These are phyloP conservation scores for Cathartes aura DNA, from an alignment of 2,113 vertebrate species.

Conservation along the genomic window DNA sequence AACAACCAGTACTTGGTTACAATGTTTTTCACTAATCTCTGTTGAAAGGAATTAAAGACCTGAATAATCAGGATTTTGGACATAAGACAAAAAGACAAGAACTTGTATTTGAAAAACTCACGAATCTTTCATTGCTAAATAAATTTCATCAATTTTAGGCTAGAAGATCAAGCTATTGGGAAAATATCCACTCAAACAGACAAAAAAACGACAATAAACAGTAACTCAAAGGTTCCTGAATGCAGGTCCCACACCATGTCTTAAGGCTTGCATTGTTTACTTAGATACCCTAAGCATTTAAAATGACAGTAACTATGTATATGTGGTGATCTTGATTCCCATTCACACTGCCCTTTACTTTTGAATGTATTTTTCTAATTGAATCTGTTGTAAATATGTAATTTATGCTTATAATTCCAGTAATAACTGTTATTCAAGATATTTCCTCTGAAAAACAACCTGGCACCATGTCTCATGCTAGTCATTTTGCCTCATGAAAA, in stretches of 20 bases:
- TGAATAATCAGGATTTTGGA: not conserved
- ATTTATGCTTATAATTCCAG: not conserved
- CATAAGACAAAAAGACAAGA: not conserved
- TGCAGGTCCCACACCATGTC: accelerated
- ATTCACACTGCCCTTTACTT: not conserved
- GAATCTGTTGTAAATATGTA: not conserved
- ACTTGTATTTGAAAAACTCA: not conserved
- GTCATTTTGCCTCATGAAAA: not conserved
- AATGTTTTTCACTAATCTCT: not conserved
- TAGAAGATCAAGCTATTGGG: not conserved
- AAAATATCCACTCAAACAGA: not conserved
- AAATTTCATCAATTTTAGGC: not conserved
- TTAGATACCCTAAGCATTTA: not conserved
- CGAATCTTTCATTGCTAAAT: not conserved
- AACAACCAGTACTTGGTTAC: not conserved
- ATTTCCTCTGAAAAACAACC: not conserved
- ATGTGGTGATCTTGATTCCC: not conserved
- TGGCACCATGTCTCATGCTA: not conserved
- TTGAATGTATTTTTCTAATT: not conserved
- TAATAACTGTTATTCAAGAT: not conserved
- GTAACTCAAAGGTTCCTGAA: not conserved
- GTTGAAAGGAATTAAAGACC: not conserved
- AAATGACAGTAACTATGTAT: not conserved
- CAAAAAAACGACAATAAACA: not conserved
- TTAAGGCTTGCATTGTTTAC: not conserved